Conservation (phyloP, 2,113 vertebrate species). For the Smithornis capensis region DNA sequence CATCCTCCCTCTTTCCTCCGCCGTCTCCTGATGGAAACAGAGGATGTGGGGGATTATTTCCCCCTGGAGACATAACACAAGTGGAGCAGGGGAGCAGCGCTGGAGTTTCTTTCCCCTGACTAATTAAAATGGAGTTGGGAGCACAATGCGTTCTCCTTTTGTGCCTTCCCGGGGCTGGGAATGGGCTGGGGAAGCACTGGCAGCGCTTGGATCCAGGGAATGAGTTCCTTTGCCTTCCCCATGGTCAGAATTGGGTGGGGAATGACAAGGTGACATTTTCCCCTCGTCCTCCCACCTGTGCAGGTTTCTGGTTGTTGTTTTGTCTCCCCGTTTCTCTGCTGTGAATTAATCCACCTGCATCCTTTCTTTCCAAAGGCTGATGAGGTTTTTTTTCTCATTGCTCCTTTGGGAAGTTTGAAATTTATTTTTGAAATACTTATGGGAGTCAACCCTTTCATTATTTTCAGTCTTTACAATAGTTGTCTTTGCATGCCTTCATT, state of each 20-base stretch:
- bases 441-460: background rate
- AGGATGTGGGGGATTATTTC: background rate
- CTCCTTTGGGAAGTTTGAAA: background rate
- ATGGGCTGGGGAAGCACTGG: background rate
- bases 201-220: background rate
- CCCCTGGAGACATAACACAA: background rate
- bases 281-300: background rate
- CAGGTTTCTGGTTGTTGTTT: background rate
- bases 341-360: background rate
- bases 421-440: background rate
- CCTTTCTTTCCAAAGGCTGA: background rate
- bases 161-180: background rate
- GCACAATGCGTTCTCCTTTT: background rate
- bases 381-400: background rate
- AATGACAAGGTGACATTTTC: background rate
- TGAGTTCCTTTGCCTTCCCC: background rate
- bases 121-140: background rate
- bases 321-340: background rate
- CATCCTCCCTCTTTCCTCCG: accelerated
- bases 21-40: background rate
- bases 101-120: background rate
- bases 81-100: background rate
- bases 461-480: background rate
- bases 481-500: background rate
- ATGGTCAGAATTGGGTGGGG: background rate